A percentile compares a stretch with the other conserved stretches of the same genome.
These are phyloP conservation scores for Stylophora pistillata DNA, from an alignment of 64 coral and sea anemone genomes.

Conservation along the genomic window DNA sequence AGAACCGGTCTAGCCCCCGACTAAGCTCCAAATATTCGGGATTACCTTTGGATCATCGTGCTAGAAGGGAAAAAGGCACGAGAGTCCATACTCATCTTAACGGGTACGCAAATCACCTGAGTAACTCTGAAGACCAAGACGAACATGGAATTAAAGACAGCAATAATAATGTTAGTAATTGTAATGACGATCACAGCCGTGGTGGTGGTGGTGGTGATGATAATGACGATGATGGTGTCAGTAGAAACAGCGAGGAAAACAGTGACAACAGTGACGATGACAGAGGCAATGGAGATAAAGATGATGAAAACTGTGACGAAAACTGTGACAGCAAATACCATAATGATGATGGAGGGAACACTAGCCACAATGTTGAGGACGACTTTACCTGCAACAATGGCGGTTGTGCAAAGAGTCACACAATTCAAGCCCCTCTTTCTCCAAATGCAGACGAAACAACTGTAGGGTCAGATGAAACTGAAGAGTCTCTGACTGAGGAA, in stretches of 20 bases:
- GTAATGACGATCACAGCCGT: neutral
- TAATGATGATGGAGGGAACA: neutral
- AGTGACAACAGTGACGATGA: neutral
- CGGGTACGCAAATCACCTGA: neutral
- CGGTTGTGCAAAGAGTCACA: neutral
- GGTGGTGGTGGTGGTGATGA: neutral
- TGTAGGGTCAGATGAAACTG: neutral
- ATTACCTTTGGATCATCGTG: neutral
- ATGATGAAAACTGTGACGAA: neutral
- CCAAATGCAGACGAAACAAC: neutral
- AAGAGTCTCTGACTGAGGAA: neutral
- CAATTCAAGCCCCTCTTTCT: neutral
- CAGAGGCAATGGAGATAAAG: neutral
- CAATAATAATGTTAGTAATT: too few relatives aligned
- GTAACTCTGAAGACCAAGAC: neutral
- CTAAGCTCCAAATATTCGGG: neutral
- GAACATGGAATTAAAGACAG: neutral
- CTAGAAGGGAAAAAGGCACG: too few relatives aligned
- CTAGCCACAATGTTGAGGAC: neutral
- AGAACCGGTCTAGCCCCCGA: neutral
- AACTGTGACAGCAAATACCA: neutral
- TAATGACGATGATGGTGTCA: neutral
- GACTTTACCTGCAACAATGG: neutral
- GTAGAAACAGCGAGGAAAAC: neutral
- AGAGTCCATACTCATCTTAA: neutral